Conservation (phyloP, 2,797 vertebrate genomes). For the Pseudomugil gertrudae region DNA sequence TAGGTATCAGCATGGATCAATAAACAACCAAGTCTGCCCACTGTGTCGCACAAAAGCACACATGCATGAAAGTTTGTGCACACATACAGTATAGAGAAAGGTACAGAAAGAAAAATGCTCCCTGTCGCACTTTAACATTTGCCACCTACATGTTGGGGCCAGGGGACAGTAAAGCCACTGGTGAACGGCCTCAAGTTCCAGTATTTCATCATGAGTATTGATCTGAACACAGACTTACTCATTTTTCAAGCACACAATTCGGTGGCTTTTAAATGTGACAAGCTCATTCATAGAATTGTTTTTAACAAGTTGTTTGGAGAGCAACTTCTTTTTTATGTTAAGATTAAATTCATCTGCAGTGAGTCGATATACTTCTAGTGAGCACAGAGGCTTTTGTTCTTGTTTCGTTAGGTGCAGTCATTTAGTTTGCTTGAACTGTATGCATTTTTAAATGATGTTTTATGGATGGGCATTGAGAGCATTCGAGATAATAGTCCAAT, state of each 20-base stretch:
- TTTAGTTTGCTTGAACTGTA: neutral
- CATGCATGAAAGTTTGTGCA: conserved; percentile 16
- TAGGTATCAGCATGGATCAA: conserved; percentile 58
- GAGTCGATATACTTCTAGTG: too few species aligned
- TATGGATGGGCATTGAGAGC: neutral
- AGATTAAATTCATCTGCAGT: too few species aligned
- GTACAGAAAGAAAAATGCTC: conserved; percentile 36
- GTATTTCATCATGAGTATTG: conserved; percentile 55
- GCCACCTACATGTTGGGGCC: conserved; percentile 40
- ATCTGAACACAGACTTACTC: conserved; percentile 29
- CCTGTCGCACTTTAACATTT: conserved; percentile 37
- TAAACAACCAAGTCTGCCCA: conserved; percentile 30
- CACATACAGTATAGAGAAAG: conserved; percentile 14
- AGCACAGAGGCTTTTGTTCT: neutral
- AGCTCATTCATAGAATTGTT: neutral
- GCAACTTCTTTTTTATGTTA: neutral
- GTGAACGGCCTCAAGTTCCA: conserved; percentile 42
- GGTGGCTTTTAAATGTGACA: neutral
- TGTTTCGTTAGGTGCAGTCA: neutral
- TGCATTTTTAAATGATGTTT: neutral
- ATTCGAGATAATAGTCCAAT: too few species aligned
- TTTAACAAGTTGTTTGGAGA: neutral
- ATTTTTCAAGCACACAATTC: neutral
- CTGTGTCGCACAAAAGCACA: conserved; percentile 34
- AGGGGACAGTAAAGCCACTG: conserved; percentile 17